Evolutionary conservation across 2,888 invertebrate genomes (phyloP), one percentile per base, ranked within the genome.

Genomic region (Dyspetes luteomarginatus): DNA sequence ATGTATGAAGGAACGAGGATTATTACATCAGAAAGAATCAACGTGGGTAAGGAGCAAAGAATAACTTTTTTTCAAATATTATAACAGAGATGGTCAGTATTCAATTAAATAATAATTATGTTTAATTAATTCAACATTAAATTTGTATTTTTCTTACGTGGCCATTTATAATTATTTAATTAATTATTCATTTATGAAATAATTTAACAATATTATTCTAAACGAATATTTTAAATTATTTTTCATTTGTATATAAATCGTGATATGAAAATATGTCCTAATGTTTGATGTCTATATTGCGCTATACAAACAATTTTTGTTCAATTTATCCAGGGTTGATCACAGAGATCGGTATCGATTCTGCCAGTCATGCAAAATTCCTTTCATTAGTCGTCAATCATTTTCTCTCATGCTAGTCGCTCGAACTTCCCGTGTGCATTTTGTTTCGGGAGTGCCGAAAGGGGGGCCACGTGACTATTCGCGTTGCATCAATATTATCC

Each of bases 21-120:
- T 84, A 80, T 88, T 86, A 86, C 87, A 83, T 85, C 87, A 85
- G 86, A 85, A 79, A 84, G 30, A 41, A 71, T 75, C 75, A 36
- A 52, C 26, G 26, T 5, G 28, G 28, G 28, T 28, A 28, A 5
- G 5, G n/a, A n/a, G n/a, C n/a, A n/a, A n/a, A n/a, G n/a, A n/a
- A n/a, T n/a, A n/a, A n/a, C n/a, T n/a, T n/a, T n/a, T n/a, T n/a
- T n/a, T n/a, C n/a, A n/a, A n/a, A n/a, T n/a, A n/a, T n/a, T n/a
- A n/a, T n/a, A n/a, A n/a, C n/a, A n/a, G n/a, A n/a, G n/a, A n/a
- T n/a, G n/a, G n/a, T n/a, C n/a, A n/a, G n/a, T n/a, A n/a, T n/a
- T n/a, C n/a, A n/a, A n/a, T n/a, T n/a, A n/a, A n/a, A n/a, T n/a
- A n/a, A n/a, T n/a, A n/a, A n/a, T n/a, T n/a, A n/a, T n/a, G n/a